Percentiles rank a stretch among this genome's conserved stretches.
Conservation (phyloP, 2,113 vertebrate genomes). For the Phrynosoma platyrhinos region DNA sequence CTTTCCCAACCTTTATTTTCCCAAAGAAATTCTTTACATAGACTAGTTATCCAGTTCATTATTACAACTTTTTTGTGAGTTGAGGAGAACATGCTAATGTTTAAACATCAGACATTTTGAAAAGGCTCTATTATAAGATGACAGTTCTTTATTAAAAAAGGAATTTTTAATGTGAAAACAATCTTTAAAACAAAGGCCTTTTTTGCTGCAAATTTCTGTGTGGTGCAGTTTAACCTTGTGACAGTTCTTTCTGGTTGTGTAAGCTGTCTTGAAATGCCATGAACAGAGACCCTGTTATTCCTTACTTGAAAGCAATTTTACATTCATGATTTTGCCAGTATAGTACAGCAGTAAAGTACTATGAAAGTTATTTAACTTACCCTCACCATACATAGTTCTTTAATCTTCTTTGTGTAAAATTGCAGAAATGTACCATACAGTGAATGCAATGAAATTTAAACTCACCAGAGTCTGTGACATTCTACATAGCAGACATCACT, state of each 20-base stretch:
- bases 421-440: background rate
- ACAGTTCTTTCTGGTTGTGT: background rate
- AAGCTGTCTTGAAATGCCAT: conserved; percentile 2
- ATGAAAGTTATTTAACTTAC: background rate
- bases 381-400: background rate
- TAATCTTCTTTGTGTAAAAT: background rate
- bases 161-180: background rate
- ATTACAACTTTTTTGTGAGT: background rate
- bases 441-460: background rate
- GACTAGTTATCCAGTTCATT: background rate
- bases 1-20: background rate
- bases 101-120: conserved; percentile 1
- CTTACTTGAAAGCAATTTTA: background rate
- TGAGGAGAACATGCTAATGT: background rate
- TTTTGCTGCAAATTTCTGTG: background rate
- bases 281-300: background rate
- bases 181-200: background rate
- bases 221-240: background rate
- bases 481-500: background rate
- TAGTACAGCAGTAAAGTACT: background rate
- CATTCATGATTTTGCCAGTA: background rate
- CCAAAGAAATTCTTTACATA: background rate
- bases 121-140: background rate
- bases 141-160: background rate
- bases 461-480: background rate